Evolutionary conservation across 2,888 invertebrate genomes (phyloP), one percentile per base, ranked within the genome.

Genomic region (Hydriomena furcata): DNA sequence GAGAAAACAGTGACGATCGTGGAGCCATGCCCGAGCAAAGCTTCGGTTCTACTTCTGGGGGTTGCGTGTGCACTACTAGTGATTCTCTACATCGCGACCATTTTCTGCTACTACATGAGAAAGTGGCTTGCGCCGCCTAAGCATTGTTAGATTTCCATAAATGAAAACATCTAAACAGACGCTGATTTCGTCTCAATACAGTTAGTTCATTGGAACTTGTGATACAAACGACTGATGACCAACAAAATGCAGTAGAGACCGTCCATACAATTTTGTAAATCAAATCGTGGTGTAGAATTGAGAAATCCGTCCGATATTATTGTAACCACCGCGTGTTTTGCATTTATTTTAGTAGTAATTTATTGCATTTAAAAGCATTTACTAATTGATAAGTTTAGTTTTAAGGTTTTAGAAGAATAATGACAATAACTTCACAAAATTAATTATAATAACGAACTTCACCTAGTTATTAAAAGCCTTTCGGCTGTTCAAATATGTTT

Each of bases 71-170:
- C 97, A 50, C 92, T 98, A 55, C 92, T 98, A 72, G 94, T 97
- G 42, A 92, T 98, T 48, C 93, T 98, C 46, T 98, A 98, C 90
- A 94, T 98, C 71, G 96, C 96, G 68, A 97, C 97, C 41, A 92
- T 97, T 70, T 97, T 97, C 92, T 97, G 96, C 84, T 97, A 97
- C 87, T 96, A 96, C 91, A 96, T 97, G 95, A 96, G 96, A 81
- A 97, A 97, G 81, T 97, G 97, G 96, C 92, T 96, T 80, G 92
- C 94, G 62, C 96, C 96, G 7, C 94, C 95, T 68, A 97, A 97
- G 82, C 95, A 94, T 83, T 93, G 96, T 91, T 84, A 88, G 65
- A 62, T 37, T 37, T 23, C 25, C 27, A 36, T 13, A 3, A 35
- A 32, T n/a, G 32, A 46, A 24, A 42, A 30, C 36, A 41, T 55